Evolutionary conservation across 2,113 vertebrate species (phyloP), one percentile per base, ranked within the genome.

Genomic region (Salvator merianae): DNA sequence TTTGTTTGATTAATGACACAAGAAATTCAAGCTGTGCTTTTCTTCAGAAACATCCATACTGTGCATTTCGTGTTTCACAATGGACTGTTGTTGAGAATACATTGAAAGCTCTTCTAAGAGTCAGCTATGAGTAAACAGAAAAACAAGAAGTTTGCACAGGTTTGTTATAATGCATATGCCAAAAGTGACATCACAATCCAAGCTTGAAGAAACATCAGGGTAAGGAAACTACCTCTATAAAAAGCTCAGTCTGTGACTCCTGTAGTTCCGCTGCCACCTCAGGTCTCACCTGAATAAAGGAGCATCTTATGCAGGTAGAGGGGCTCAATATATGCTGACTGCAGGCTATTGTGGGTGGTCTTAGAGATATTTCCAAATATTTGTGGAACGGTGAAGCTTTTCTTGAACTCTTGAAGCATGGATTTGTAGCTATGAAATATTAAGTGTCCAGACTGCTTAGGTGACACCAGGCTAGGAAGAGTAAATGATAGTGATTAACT

Each of bases 221-320:
- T 50, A 10, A 43, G 13, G 55, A 47, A 32, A 4, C 43, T 47
- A 47, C 10, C n/a, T 76, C 32, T 30, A 69, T 71, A 55, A 30
- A 50, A 81, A 70, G 36, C 16, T 30, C 34, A 24, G 4, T 59
- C 73, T 26, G 8, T 26, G 14, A 10, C 34, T 69, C n/a, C 7
- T 47, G 10, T n/a, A 10, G 8, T 7, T 59, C 30, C 20, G 8
- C 30, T 32, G 4, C 20, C 43, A 32, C 24, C 72, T 22, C 34
- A 20, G 59, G 13, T 38, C 18, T 69, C 5, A 28, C n/a, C 28
- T 50, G 26, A 4, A 43, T 24, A 40, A 14, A 34, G 69, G 14
- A n/a, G 38, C 50, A 70, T 55, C 65, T 70, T 77, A 5, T 62
- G 28, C 79, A 86, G 84, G 84, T 82, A 86, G 28, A 73, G 16